These are phyloP conservation scores for Drosophila pseudotalamancana DNA, from an alignment of 2,888 invertebrate species.

Conservation along the genomic window DNA sequence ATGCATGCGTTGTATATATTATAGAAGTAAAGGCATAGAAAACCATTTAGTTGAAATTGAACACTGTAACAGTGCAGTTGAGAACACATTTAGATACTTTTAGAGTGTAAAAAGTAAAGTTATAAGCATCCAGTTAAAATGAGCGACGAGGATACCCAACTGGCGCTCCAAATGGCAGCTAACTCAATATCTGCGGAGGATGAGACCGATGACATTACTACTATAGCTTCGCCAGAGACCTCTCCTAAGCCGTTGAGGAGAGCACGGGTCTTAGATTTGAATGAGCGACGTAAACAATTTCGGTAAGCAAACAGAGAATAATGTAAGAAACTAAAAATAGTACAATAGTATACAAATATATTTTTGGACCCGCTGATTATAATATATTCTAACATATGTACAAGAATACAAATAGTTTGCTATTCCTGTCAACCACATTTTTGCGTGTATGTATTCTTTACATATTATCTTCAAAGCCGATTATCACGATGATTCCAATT, in stretches of 20 bases:
- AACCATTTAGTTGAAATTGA: constrained; percentile 58
- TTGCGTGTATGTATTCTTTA: too few species aligned
- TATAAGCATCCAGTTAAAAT: constrained; percentile 25
- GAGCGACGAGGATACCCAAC: constrained; percentile 84
- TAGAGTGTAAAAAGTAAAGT: background rate
- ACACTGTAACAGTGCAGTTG: constrained; percentile 46
- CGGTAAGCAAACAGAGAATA: constrained; percentile 85
- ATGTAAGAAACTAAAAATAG: constrained; percentile 17
- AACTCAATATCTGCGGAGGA: constrained; percentile 66
- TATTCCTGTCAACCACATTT: too few species aligned
- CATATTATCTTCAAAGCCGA: too few species aligned
- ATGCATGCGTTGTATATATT: constrained; percentile 52
- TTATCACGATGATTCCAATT: too few species aligned
- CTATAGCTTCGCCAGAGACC: constrained; percentile 85
- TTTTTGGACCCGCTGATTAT: background rate
- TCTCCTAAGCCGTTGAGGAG: constrained; percentile 88
- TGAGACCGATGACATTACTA: constrained; percentile 25
- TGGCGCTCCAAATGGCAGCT: constrained; percentile 88
- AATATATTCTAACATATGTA: constrained; percentile 7
- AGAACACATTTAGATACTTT: constrained; percentile 1
- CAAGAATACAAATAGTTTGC: too few species aligned
- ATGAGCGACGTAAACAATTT: constrained; percentile 89
- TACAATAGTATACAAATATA: background rate
- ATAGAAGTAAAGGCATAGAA: constrained; percentile 48
- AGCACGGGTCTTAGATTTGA: constrained; percentile 87